phyloP scores from a whole-genome alignment of 2,797 vertebrate species.

The Karalla daura region DNA sequence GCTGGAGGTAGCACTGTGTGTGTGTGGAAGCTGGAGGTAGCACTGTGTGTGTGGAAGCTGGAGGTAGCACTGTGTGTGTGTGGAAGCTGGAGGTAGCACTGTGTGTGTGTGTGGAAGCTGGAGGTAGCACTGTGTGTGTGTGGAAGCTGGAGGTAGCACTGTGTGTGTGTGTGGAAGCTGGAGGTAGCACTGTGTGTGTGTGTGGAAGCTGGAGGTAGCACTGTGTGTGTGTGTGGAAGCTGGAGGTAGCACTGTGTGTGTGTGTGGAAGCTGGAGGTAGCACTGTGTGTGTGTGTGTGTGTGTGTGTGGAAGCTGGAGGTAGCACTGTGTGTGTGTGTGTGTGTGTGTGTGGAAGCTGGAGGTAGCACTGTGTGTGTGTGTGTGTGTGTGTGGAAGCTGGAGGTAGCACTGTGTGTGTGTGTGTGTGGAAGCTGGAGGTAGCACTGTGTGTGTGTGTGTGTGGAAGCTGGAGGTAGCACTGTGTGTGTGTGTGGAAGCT shows the following conservation, averaged over 20 bases:
- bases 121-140: no score
- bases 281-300: constrained; percentile 68
- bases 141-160: not conserved
- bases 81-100: no score
- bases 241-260: no score
- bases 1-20: no score
- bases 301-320: constrained; percentile 96
- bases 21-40: not conserved
- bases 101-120: constrained; percentile 96
- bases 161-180: not conserved
- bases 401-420: constrained; percentile 38
- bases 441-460: no score
- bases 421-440: constrained; percentile 96
- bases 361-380: no score
- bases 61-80: not conserved
- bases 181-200: not conserved
- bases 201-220: no score
- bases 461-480: not conserved
- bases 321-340: not conserved
- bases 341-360: constrained; percentile 97
- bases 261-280: not conserved
- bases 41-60: not conserved
- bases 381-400: no score
- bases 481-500: not conserved
- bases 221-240: constrained; percentile 95